Conservation (phyloP, 2,797 vertebrate genomes). For the Anguilla obscura region DNA sequence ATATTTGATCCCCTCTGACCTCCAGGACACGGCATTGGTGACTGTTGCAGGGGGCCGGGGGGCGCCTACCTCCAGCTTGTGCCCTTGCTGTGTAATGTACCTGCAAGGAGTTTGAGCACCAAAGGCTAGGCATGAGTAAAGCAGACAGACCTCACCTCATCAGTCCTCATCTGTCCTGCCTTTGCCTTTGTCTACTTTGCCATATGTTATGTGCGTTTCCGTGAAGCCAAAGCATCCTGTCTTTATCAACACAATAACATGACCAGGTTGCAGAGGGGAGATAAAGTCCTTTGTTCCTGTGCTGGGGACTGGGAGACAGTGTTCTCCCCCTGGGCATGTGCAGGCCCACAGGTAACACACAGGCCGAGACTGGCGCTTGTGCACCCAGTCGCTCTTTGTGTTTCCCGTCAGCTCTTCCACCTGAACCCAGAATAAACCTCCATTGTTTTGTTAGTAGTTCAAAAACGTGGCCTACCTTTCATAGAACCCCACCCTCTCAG, state of each 20-base stretch:
- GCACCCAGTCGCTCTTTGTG: not conserved
- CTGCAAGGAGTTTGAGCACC: conserved; percentile 48
- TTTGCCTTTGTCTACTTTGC: not conserved
- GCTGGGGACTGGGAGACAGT: not conserved
- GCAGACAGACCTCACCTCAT: not conserved
- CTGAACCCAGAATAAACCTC: not conserved
- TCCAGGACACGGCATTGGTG: conserved; percentile 81
- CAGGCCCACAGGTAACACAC: not conserved
- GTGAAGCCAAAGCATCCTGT: not conserved
- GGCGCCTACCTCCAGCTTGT: conserved; percentile 77
- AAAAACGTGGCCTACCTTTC: not conserved
- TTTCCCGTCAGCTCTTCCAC: conserved; percentile 6
- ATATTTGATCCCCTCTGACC: conserved; percentile 82
- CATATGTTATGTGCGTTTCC: not conserved
- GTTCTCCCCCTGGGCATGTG: conserved; percentile 14
- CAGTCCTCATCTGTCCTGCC: not conserved
- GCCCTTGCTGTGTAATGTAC: conserved; percentile 81
- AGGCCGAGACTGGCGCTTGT: not conserved
- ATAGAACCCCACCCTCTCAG: not conserved
- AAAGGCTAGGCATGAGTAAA: not conserved
- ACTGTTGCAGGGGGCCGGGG: conserved; percentile 79
- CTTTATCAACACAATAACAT: conserved; percentile 11
- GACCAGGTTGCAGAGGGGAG: not conserved
- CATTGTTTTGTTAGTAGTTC: not conserved
- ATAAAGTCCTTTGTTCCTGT: not conserved